phyloP scores from a whole-genome alignment of 2,113 vertebrate genomes.

The Epinephelus cyanopodus region DNA sequence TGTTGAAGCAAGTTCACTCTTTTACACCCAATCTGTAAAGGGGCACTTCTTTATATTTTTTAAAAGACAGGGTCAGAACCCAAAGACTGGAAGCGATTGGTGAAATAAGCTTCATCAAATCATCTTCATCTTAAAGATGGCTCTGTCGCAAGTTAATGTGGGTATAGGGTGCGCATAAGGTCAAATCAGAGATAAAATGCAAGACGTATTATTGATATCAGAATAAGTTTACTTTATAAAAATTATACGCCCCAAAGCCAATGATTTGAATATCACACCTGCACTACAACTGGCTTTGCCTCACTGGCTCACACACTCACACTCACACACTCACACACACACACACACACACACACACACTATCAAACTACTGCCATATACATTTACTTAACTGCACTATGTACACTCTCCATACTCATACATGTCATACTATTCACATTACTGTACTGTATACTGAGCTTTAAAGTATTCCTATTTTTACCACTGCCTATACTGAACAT shows the following conservation, averaged over 20 bases:
- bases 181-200: neutral
- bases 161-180: neutral
- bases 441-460: no score
- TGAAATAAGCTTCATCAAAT: neutral
- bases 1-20: neutral
- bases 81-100: neutral
- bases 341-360: no score
- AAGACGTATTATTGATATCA: no score
- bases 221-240: neutral
- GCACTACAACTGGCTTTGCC: neutral
- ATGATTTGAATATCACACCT: neutral
- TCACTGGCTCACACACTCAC: no score
- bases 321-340: no score
- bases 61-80: neutral
- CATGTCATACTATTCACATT: no score
- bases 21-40: neutral
- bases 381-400: no score
- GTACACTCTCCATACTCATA: no score
- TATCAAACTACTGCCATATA: no score
- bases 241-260: neutral
- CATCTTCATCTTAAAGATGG: neutral
- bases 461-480: no score
- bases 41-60: neutral
- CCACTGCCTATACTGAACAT: no score
- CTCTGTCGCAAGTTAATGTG: neutral